Evolutionary conservation across 2,797 vertebrate genomes (phyloP).

Genomic region (Ammospiza maritima): DNA sequence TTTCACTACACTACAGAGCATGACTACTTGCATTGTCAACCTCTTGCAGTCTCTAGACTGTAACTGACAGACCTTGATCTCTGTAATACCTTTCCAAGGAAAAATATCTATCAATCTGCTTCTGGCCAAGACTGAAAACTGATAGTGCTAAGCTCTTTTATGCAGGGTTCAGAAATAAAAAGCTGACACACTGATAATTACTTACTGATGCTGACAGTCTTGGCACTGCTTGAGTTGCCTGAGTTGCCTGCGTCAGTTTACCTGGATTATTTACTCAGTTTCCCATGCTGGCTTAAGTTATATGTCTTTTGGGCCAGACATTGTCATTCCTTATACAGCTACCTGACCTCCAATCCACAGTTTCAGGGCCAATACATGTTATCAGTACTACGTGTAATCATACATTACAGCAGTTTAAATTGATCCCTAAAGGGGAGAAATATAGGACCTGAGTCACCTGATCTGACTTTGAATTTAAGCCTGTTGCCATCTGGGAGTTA

Average conservation of each 20-base stretch:
- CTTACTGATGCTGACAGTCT: not conserved
- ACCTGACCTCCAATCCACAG: not conserved
- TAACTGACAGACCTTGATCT: not conserved
- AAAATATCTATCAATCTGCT: not conserved
- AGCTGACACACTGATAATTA: not conserved
- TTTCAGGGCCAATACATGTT: not conserved
- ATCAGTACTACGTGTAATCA: accelerated
- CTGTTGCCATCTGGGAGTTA: not conserved
- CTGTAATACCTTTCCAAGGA: not conserved
- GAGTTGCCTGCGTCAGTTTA: not conserved
- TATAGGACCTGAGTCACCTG: not conserved
- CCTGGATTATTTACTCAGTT: not conserved
- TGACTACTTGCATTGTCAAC: not conserved
- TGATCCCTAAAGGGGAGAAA: not conserved
- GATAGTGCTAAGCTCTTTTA: not conserved
- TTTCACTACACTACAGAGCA: not conserved
- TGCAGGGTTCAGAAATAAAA: not conserved
- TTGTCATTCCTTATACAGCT: not conserved
- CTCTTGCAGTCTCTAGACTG: not conserved
- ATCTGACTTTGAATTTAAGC: not conserved
- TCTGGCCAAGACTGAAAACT: not conserved
- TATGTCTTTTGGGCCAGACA: not conserved
- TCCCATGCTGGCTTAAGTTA: not conserved
- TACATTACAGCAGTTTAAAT: not conserved
- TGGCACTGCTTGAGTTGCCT: not conserved